phyloP scores from a whole-genome alignment of 2,797 vertebrate species.

The Chelon labrosus region DNA sequence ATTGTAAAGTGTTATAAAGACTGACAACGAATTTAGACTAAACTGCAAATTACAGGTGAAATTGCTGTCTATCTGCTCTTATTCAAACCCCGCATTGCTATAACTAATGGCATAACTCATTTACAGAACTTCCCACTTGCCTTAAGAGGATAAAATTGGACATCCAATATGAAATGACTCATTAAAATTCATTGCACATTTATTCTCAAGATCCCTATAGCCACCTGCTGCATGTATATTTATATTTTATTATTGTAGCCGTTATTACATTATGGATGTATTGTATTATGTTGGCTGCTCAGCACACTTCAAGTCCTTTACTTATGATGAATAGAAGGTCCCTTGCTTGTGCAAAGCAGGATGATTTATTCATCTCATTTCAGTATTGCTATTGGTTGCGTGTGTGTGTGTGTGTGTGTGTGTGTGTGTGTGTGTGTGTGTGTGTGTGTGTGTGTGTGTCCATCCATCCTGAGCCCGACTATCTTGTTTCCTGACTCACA shows the following conservation, averaged over 20 bases:
- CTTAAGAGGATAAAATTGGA: slow-evolving; percentile 4
- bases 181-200: slow-evolving; percentile 34
- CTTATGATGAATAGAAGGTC: slow-evolving; percentile 55
- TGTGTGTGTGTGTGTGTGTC: slow-evolving; percentile 8
- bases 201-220: slow-evolving; percentile 34
- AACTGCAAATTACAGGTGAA: background rate
- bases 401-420: slow-evolving; percentile 6
- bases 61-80: background rate
- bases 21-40: too few species aligned
- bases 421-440: slow-evolving; percentile 13
- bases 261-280: slow-evolving; percentile 53
- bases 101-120: background rate
- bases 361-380: slow-evolving; percentile 63
- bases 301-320: slow-evolving; percentile 25
- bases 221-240: slow-evolving; percentile 54
- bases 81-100: background rate
- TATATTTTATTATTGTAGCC: slow-evolving; percentile 42
- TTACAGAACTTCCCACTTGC: background rate
- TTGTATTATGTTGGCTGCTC: slow-evolving; percentile 60
- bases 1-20: too few species aligned
- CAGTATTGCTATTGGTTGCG: slow-evolving; percentile 53
- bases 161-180: slow-evolving; percentile 8
- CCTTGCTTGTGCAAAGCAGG: slow-evolving; percentile 35
- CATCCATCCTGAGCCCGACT: slow-evolving; percentile 5
- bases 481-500: slow-evolving; percentile 40